These are phyloP conservation scores for Malurus splendens DNA, from an alignment of 2,797 vertebrate genomes.

Conservation along the genomic window DNA sequence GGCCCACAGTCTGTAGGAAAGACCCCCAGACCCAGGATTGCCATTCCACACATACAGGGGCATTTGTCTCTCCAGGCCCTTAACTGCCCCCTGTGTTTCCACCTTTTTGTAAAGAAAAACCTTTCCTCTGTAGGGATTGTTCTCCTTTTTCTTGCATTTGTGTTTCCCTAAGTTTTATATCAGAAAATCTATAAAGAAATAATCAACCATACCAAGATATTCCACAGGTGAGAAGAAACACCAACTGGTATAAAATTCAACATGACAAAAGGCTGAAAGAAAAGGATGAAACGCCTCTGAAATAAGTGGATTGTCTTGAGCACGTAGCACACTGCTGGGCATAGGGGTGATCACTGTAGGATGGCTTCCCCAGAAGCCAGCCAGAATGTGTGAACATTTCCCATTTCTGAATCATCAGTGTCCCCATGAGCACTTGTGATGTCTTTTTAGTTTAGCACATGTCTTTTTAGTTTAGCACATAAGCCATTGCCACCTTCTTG, in stretches of 20 bases:
- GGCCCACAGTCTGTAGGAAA: background rate
- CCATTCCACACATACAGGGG: background rate
- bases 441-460: background rate
- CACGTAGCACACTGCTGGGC: background rate
- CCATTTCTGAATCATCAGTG: background rate
- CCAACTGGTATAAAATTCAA: background rate
- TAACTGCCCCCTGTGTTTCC: background rate
- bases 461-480: background rate
- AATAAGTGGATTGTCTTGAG: background rate
- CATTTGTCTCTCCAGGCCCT: background rate
- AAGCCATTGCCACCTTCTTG: background rate
- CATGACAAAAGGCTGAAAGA: background rate
- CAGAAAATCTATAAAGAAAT: background rate
- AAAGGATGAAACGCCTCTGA: background rate
- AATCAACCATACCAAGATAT: background rate
- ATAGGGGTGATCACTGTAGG: accelerated
- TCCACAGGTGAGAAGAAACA: background rate
- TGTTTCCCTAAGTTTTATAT: background rate
- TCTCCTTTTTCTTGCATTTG: background rate
- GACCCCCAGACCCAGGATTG: background rate
- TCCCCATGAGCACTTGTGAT: background rate
- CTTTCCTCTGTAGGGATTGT: accelerated
- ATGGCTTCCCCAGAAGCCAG: background rate
- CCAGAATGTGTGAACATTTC: background rate
- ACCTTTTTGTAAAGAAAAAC: background rate